Conservation (phyloP, 2,888 invertebrate genomes). For the Hylaea fasciaria region DNA sequence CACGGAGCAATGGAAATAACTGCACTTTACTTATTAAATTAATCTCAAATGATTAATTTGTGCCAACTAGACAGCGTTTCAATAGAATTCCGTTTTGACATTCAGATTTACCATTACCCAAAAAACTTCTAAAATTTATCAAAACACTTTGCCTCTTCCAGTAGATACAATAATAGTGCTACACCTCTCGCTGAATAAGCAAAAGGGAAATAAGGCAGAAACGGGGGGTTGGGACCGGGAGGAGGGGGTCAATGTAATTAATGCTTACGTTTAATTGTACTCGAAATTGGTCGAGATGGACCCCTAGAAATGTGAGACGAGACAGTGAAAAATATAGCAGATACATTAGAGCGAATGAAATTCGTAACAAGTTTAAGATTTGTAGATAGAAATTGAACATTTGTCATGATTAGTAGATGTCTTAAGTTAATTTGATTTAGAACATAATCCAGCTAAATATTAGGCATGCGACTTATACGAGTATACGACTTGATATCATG, state of each 20-base stretch:
- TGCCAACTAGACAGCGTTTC: no score
- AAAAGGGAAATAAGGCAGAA: slow-evolving; percentile 79
- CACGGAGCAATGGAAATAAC: no score
- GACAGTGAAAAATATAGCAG: slow-evolving; percentile 61
- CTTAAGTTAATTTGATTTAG: no score
- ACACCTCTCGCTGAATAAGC: slow-evolving; percentile 77
- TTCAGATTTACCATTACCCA: no score
- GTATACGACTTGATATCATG: no score
- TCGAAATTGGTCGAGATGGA: slow-evolving; percentile 70
- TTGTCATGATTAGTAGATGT: slow-evolving; percentile 5
- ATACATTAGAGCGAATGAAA: slow-evolving; percentile 43
- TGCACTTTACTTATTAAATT: no score
- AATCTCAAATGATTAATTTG: no score
- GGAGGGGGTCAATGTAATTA: slow-evolving; percentile 73
- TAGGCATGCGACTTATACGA: no score
- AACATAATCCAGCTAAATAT: no score
- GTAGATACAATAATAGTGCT: slow-evolving; percentile 42
- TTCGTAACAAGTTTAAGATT: slow-evolving; percentile 33
- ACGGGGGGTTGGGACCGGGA: slow-evolving; percentile 47
- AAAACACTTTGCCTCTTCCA: slow-evolving; percentile 49
- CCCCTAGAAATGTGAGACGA: slow-evolving; percentile 60
- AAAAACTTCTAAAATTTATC: neutral
- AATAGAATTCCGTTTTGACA: no score
- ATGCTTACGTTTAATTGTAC: slow-evolving; percentile 82
- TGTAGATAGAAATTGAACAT: slow-evolving; percentile 21